Base-by-base conservation (phyloP, 2,113 vertebrate genomes). In the Triplophysa dalaica region DNA sequence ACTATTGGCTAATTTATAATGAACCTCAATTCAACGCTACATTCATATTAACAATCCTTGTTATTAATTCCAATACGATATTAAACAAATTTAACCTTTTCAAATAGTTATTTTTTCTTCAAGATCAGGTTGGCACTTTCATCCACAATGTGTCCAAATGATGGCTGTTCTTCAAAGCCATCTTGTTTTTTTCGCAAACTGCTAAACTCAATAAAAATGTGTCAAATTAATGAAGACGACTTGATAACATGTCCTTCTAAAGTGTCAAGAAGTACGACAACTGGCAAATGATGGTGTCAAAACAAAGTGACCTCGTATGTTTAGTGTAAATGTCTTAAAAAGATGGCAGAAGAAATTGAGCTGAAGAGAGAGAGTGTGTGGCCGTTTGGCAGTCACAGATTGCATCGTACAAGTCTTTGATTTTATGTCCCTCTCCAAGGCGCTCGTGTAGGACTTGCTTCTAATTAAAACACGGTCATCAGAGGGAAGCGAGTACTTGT, bases 381-480 rank as follows among this genome's bases (percentile, higher is more conserved):
- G 67, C 67, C 66, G 21, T 22, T 38, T 70, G 58, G 58, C 77
- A 70, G 41, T 17, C 41, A 7, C 58, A 70, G 21, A 70, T 62
- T 70, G 60, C 56, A 50, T 79, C 43, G 26, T 50, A 33, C 38
- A 38, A 61, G 74, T 54, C 75, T 79, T 70, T 79, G 68, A 79
- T 79, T 79, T 79, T 79, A 22, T 79, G 77, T 70, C 68, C 22
- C 43, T 62, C 38, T 70, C 66, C 21, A 3, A 52, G 73, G 66
- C 45, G 12, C n/a, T 70, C 56, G 2, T 54, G 58, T 62, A 63
- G 62, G 50, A 75, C 79, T 81, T 21, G 56, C 56, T 79, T 79
- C 77, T 70, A 79, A 84, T 84, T 84, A 84, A 84, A 84, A 73
- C 52, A 73, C 26, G 52, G 65, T 41, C 26, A 58, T 75, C 72